Base-by-base conservation (phyloP, 2,113 vertebrate species). In the Podarcis muralis region DNA sequence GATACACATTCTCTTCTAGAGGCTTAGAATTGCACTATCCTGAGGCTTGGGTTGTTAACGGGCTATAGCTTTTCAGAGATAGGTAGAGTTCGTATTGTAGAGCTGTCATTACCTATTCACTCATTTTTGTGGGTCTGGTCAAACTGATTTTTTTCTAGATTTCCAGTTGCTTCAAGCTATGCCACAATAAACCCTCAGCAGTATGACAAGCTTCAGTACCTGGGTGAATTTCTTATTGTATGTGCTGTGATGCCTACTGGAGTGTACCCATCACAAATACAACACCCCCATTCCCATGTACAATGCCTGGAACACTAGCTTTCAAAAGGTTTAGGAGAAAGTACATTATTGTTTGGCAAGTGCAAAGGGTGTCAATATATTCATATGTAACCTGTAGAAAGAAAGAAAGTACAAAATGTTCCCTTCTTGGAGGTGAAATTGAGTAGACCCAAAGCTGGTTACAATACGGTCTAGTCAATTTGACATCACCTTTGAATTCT, bases 41-140 rank as follows among this genome's bases (percentile, higher is more conserved):
- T 9, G 79, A 82, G 86, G 68, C 69, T 75, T 82, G 79, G 53
- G 37, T 86, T 86, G 85, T 86, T 79, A 78, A 86, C 85, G 79
- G 75, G 23, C 27, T 81, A 43, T 75, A 43, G 84, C 74, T 74
- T 81, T 74, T 81, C 78, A 87, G 53, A 72, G 30, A 81, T n/a
- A 74, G 79, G 68, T 32, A 43, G 79, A 81, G 68, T 40, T 87
- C 12, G 2, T 81, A 81, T 62, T 81, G 23, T 65, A 62, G 53
- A 62, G 35, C 32, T 59, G 69, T 87, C 79, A 75, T 75, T 75
- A 35, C 71, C 16, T 62, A 82, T 82, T 74, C 68, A 20, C 74
- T 85, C 71, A 82, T 83, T 75, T 75, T 53, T 57, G 11, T 5
- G 53, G 16, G 5, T 15, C 78, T 59, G 48, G 48, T 75, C 86